Conservation (phyloP, 2,888 invertebrate genomes). For the Parnassius mnemosyne region DNA sequence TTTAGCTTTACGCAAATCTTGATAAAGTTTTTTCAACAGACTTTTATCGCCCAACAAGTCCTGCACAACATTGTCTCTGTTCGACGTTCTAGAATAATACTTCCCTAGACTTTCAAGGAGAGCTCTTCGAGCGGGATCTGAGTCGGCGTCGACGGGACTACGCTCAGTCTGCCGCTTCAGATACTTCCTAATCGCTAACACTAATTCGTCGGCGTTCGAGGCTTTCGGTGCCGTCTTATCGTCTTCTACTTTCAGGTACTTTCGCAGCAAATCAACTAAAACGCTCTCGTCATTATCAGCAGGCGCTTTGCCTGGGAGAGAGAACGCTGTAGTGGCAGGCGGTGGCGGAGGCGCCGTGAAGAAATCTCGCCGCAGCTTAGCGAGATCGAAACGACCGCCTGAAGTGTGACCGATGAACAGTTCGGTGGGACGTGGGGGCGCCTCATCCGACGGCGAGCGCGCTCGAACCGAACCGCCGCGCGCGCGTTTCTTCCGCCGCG, state of each 20-base stretch:
- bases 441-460: slow-evolving; percentile 84
- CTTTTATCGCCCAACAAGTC: slow-evolving; percentile 87
- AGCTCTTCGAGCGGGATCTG: slow-evolving; percentile 71
- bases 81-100: slow-evolving; percentile 83
- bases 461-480: slow-evolving; percentile 86
- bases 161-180: slow-evolving; percentile 64
- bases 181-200: slow-evolving; percentile 83
- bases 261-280: slow-evolving; percentile 83
- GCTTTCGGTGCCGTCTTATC: slow-evolving; percentile 67
- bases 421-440: slow-evolving; percentile 75
- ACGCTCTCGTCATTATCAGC: slow-evolving; percentile 75
- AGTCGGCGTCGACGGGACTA: slow-evolving; percentile 50
- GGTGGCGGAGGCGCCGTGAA: slow-evolving; percentile 72
- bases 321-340: slow-evolving; percentile 47
- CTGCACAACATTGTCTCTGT: slow-evolving; percentile 85
- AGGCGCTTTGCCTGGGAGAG: slow-evolving; percentile 49
- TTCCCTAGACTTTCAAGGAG: slow-evolving; percentile 84
- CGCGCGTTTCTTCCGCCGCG: slow-evolving; percentile 76
- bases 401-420: slow-evolving; percentile 74
- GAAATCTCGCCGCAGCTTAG: slow-evolving; percentile 85
- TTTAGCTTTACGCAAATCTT: slow-evolving; percentile 85
- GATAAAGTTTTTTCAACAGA: slow-evolving; percentile 86
- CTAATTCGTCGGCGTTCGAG: slow-evolving; percentile 82
- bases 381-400: slow-evolving; percentile 84
- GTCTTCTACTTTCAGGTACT: slow-evolving; percentile 82